Evolutionary conservation across 2,113 vertebrate genomes (phyloP).

Genomic region (Sinocyclocheilus grahami): DNA sequence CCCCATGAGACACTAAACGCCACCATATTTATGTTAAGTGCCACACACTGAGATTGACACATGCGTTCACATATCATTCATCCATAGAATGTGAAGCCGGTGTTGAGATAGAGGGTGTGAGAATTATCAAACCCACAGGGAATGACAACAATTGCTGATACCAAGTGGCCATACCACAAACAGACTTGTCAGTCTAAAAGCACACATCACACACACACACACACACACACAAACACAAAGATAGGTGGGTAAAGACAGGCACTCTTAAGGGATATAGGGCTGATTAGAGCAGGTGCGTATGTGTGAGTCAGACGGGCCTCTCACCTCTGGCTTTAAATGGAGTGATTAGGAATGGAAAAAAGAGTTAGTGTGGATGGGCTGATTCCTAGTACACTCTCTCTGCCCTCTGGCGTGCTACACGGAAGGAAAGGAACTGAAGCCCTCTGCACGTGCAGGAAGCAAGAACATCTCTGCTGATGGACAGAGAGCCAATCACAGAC

Average conservation of each 20-base stretch:
- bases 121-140: slow-evolving; percentile 27
- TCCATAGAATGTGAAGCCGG: neutral
- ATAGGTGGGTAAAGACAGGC: slow-evolving; percentile 48
- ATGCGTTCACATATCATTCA: neutral
- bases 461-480: neutral
- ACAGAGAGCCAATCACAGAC: slow-evolving; percentile 24
- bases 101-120: slow-evolving; percentile 45
- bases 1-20: neutral
- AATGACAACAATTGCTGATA: slow-evolving; percentile 28
- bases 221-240: slow-evolving; percentile 20
- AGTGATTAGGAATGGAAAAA: slow-evolving; percentile 46
- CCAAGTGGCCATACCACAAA: slow-evolving; percentile 1
- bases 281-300: slow-evolving; percentile 53
- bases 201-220: neutral
- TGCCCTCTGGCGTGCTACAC: neutral
- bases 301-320: slow-evolving; percentile 50
- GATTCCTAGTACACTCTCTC: slow-evolving; percentile 27
- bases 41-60: slow-evolving; percentile 33
- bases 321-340: slow-evolving; percentile 47
- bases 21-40: neutral
- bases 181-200: slow-evolving; percentile 49
- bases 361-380: slow-evolving; percentile 33
- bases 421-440: slow-evolving; percentile 27
- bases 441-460: slow-evolving; percentile 26
- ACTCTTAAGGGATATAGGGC: slow-evolving; percentile 60